Conservation (phyloP, 2,797 vertebrate species). For the Leptodactylus fallax region DNA sequence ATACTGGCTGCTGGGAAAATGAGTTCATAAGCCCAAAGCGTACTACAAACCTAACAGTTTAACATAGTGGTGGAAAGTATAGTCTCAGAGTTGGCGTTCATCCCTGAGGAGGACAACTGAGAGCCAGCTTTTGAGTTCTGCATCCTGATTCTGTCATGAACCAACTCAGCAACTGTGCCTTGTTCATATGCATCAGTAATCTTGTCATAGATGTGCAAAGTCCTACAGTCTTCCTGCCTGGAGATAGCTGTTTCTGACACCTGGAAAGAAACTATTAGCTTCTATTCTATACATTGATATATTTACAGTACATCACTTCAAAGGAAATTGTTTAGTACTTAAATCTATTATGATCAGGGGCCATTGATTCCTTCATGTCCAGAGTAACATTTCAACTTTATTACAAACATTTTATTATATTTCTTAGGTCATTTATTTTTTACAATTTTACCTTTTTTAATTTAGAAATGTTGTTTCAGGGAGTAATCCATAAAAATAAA, state of each 20-base stretch:
- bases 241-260: conserved; percentile 14
- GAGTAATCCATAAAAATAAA: no score
- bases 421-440: no score
- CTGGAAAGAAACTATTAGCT: background rate
- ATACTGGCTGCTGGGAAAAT: conserved; percentile 46
- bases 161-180: conserved; percentile 39
- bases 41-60: conserved; percentile 50
- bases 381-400: background rate
- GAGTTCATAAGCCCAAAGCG: conserved; percentile 28
- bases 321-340: no score
- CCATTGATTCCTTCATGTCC: background rate
- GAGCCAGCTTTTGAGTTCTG: conserved; percentile 41
- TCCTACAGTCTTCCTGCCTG: background rate
- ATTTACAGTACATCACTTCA: background rate
- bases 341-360: no score
- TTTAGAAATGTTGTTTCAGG: no score
- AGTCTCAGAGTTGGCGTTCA: conserved; percentile 42
- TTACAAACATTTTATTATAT: background rate
- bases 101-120: conserved; percentile 42
- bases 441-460: no score
- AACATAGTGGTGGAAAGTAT: conserved; percentile 52
- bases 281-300: background rate
- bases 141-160: conserved; percentile 55
- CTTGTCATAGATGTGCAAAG: conserved; percentile 40
- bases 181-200: conserved; percentile 54